These are phyloP conservation scores for Drosophila parabipectinata DNA, from an alignment of 1,140 invertebrate genomes.

Conservation along the genomic window DNA sequence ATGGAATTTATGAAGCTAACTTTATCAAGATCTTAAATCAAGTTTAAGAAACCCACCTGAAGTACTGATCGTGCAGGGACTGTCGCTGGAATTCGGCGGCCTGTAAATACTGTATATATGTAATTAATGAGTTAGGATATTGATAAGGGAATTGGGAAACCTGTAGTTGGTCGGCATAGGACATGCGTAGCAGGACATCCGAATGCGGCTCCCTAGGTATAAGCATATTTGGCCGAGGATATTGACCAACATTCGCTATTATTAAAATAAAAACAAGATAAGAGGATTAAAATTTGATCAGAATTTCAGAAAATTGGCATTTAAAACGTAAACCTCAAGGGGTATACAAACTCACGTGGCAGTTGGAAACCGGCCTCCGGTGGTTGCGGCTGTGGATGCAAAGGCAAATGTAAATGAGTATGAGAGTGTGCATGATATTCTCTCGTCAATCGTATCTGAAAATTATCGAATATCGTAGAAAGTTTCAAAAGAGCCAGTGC, in stretches of 20 bases:
- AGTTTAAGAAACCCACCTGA: slow-evolving; percentile 68
- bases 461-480: slow-evolving; percentile 83
- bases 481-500: slow-evolving; percentile 81
- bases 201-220: slow-evolving; percentile 84
- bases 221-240: slow-evolving; percentile 84
- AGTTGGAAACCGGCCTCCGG: slow-evolving; percentile 86
- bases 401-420: slow-evolving; percentile 95
- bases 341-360: slow-evolving; percentile 84
- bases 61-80: slow-evolving; percentile 83
- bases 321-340: slow-evolving; percentile 25
- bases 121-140: slow-evolving; percentile 81
- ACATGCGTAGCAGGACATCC: slow-evolving; percentile 83
- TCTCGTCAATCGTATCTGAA: slow-evolving; percentile 85
- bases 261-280: neutral
- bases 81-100: slow-evolving; percentile 84
- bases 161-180: slow-evolving; percentile 84
- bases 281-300: neutral
- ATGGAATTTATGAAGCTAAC: slow-evolving; percentile 47
- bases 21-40: neutral
- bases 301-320: neutral
- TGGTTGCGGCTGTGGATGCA: slow-evolving; percentile 91
- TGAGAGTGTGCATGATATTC: slow-evolving; percentile 87
- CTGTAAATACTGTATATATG: slow-evolving; percentile 84
- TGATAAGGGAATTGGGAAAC: slow-evolving; percentile 72
- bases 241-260: slow-evolving; percentile 84